These are phyloP conservation scores for Sebastes melanostomus DNA, from an alignment of 2,797 vertebrate species.

Conservation along the genomic window DNA sequence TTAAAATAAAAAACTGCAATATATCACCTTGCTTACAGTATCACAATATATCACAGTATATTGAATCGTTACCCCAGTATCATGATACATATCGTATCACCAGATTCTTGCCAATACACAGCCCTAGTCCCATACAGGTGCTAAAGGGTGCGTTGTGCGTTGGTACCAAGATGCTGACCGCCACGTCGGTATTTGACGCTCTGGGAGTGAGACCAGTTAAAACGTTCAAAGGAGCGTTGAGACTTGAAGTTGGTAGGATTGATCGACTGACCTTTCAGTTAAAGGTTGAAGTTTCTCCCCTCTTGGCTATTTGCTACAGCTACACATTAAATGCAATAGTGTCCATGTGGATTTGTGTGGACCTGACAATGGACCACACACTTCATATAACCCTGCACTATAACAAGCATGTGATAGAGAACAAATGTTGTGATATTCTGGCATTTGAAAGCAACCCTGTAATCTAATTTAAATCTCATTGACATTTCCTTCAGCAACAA, in stretches of 20 bases:
- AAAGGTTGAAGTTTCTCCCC: neutral
- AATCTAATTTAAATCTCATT: constrained; percentile 16
- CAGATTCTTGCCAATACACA: no score
- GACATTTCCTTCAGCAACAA: neutral
- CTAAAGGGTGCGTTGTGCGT: no score
- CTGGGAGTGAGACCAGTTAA: no score
- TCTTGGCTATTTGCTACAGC: neutral
- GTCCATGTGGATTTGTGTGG: neutral
- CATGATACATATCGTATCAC: no score
- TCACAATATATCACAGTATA: no score
- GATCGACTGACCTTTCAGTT: neutral
- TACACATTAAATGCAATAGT: neutral
- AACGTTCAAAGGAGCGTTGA: neutral
- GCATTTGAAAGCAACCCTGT: neutral
- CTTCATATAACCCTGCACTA: neutral
- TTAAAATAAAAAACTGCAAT: no score
- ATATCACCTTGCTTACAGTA: no score
- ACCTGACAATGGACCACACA: neutral
- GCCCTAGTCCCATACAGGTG: no score
- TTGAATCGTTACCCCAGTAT: no score
- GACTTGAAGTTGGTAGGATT: neutral
- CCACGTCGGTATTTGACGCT: no score
- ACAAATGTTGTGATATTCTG: constrained; percentile 2
- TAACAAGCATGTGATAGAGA: neutral
- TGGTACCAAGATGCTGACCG: no score